phyloP scores from a whole-genome alignment of 1,140 invertebrate species.

The Steinernema khuongi region DNA sequence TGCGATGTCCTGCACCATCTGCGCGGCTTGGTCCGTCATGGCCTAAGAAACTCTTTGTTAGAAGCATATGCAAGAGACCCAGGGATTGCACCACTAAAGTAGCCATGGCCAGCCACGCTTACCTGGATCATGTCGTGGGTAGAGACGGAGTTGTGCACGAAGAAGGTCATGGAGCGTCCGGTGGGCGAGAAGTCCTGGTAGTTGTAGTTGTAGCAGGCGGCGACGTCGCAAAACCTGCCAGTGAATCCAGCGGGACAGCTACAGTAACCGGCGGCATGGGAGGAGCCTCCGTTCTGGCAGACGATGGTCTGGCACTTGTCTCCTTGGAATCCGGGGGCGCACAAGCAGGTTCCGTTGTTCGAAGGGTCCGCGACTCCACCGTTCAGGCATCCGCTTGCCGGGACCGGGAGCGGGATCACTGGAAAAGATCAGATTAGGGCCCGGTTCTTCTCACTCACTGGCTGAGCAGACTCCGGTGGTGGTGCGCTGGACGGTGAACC shows the following conservation, averaged over 20 bases:
- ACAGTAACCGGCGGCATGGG: constrained; percentile 22
- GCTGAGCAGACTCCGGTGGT: constrained; percentile 33
- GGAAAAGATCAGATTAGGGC: constrained; percentile 21
- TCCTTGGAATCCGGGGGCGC: constrained; percentile 28
- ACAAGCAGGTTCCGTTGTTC: constrained; percentile 32
- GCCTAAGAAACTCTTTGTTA: background rate
- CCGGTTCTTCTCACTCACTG: constrained; percentile 11
- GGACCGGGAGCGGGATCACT: constrained; percentile 18
- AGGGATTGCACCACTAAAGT: too few species aligned
- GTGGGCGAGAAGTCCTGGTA: background rate
- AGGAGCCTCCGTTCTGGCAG: constrained; percentile 25
- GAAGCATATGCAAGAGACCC: background rate
- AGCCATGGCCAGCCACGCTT: background rate
- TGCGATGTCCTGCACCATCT: constrained; percentile 29
- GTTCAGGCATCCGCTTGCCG: constrained; percentile 18
- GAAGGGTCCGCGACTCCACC: background rate
- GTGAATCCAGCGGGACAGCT: constrained; percentile 26
- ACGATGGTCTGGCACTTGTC: constrained; percentile 23
- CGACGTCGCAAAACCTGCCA: constrained; percentile 30
- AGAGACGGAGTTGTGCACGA: constrained; percentile 30
- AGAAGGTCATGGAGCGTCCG: constrained; percentile 25
- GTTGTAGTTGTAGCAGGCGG: constrained; percentile 22
- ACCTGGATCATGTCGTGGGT: background rate
- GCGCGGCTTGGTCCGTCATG: constrained; percentile 23
- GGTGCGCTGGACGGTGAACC: constrained; percentile 24